These are phyloP conservation scores for Achroia grisella DNA, from an alignment of 1,140 invertebrate genomes.

Conservation along the genomic window DNA sequence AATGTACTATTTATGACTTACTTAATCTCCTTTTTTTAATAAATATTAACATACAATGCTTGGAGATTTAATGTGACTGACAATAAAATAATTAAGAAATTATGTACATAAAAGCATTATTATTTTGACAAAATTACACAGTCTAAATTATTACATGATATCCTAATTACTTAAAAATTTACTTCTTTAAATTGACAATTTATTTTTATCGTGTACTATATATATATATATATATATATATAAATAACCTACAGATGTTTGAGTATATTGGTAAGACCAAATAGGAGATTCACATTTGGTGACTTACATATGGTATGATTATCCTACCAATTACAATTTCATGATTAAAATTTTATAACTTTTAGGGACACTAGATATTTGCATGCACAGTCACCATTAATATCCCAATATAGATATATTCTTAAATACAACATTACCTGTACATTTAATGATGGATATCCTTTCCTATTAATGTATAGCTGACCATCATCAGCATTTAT, in stretches of 20 bases:
- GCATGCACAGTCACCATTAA: conserved; percentile 7
- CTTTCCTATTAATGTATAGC: conserved; percentile 32
- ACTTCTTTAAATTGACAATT: too few species aligned
- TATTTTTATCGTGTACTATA: too few species aligned
- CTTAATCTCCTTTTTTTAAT: neutral
- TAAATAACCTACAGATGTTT: conserved; percentile 1
- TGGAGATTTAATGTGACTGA: too few species aligned
- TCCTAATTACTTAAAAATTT: conserved; percentile 4
- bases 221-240: too few species aligned
- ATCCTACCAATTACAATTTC: too few species aligned
- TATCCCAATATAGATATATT: conserved; percentile 6
- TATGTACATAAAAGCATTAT: conserved; percentile 10
- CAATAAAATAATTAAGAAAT: neutral
- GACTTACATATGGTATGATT: too few species aligned
- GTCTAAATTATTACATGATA: conserved; percentile 5
- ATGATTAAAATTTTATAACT: too few species aligned
- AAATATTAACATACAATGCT: too few species aligned
- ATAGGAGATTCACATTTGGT: too few species aligned
- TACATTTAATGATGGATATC: conserved; percentile 32
- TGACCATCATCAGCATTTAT: conserved; percentile 12
- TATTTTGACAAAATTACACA: conserved; percentile 7
- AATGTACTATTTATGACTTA: neutral
- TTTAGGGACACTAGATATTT: conserved; percentile 13
- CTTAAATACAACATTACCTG: conserved; percentile 17
- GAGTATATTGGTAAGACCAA: too few species aligned